A percentile compares a stretch with the other conserved stretches of the same genome.
These are phyloP conservation scores for Parauchenoglanis punctatus DNA, from an alignment of 2,797 vertebrate species.

Conservation along the genomic window DNA sequence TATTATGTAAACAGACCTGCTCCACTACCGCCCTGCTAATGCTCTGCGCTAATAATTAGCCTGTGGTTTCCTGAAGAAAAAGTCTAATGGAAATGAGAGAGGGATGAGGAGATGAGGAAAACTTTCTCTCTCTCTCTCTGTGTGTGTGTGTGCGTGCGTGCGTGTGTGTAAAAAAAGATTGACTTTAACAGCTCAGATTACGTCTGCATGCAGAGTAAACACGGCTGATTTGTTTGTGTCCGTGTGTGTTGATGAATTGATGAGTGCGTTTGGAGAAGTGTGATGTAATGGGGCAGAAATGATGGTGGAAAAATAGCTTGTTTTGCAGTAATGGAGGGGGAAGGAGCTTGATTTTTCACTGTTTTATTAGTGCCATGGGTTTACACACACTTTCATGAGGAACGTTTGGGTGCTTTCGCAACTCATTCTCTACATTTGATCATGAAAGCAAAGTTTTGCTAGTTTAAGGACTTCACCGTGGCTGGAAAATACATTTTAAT, in stretches of 20 bases:
- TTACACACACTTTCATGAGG: background rate
- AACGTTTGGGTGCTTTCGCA: background rate
- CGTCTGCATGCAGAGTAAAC: background rate
- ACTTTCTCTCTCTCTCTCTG: background rate
- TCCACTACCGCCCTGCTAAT: background rate
- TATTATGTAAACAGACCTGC: conserved; percentile 20
- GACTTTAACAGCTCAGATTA: conserved; percentile 1
- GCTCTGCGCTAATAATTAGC: conserved; percentile 31
- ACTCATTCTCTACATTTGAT: no score
- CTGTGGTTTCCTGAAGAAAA: conserved; percentile 22
- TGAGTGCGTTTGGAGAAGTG: background rate
- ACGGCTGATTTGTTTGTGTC: background rate
- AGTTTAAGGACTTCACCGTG: background rate
- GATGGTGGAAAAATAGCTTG: background rate
- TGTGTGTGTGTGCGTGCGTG: background rate
- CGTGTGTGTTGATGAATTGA: background rate
- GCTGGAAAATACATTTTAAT: background rate
- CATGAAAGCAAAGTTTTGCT: no score
- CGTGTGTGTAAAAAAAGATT: background rate
- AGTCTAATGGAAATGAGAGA: conserved; percentile 22
- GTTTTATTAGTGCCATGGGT: background rate
- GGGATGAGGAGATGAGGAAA: background rate
- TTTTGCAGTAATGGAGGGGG: background rate
- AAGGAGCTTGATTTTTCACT: background rate
- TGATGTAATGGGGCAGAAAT: conserved; percentile 23